phyloP scores from a whole-genome alignment of 2,888 invertebrate species.

The Tetrapedia diversipes region DNA sequence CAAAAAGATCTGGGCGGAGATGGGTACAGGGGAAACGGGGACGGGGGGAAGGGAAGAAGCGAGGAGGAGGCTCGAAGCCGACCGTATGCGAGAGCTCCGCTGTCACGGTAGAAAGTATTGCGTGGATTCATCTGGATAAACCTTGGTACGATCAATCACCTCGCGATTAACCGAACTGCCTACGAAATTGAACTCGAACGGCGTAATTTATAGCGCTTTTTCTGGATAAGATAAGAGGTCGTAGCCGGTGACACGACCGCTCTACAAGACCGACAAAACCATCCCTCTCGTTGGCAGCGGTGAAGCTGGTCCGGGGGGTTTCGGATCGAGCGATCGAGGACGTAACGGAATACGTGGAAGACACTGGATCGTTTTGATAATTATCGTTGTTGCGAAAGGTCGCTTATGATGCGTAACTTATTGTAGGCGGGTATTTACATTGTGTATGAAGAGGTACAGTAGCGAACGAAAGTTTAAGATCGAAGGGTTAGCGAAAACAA shows the following conservation, averaged over 20 bases:
- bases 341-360: neutral
- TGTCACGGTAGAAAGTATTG: slow-evolving; percentile 65
- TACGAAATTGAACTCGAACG: slow-evolving; percentile 63
- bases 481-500: no score
- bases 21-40: no score
- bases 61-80: slow-evolving; percentile 19
- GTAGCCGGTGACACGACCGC: slow-evolving; percentile 41
- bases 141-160: slow-evolving; percentile 65
- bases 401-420: no score
- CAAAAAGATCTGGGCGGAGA: neutral
- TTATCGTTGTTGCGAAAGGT: no score
- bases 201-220: slow-evolving; percentile 62
- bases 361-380: slow-evolving; percentile 8
- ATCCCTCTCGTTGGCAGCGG: neutral
- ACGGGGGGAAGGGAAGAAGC: slow-evolving; percentile 15
- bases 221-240: slow-evolving; percentile 53
- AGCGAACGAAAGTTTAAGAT: no score
- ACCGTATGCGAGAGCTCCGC: slow-evolving; percentile 57
- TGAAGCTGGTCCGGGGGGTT: neutral
- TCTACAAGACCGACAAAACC: slow-evolving; percentile 30
- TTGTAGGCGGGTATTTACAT: no score
- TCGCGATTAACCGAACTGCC: slow-evolving; percentile 64
- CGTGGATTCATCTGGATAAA: slow-evolving; percentile 70
- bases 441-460: no score
- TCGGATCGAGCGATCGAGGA: no score